Base-by-base conservation (phyloP, 2,797 vertebrate genomes). In the Galaxias olidus region DNA sequence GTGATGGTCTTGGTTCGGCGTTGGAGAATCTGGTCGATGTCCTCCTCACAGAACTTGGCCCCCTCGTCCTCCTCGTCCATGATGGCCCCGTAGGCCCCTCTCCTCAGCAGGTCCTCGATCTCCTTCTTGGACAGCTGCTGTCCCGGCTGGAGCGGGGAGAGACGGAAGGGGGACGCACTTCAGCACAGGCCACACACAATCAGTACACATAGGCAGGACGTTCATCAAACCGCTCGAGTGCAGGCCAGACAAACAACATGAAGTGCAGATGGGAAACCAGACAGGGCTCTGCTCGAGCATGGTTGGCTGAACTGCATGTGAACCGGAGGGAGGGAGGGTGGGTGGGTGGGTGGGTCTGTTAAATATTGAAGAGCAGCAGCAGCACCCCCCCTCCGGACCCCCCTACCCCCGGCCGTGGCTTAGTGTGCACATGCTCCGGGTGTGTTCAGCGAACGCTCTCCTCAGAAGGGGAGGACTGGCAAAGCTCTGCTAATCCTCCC, bases 21-120 rank as follows among this genome's bases (percentile, higher is more conserved):
- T 65, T 98, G 95, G 75, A 99, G 89, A 75, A 99, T 99, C 86
- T 99, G 97, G 86, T 99, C 97, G 0, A 99, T 99, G 74, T 99
- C 97, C 59, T 99, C 97, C 79, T 99, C 97, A 71, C 97, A 99
- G 85, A 99, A 99, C 79, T 99, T 99, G 65, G 96, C 95, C 14
- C 97, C 96, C 82, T 99, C 97, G 30, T 99, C 97, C 81, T 98
- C 96, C 65, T 99, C 97, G 53, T 98, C 97, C 97, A 98, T 99
- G 76, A 99, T 96, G 70, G 97, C 97, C 42, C 97, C 97, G 44
- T 99, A 99, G 0, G 97, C 97, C 7, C 97, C 97, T 42, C 95
- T 93, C 45, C 97, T 87, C 88, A 99, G 84, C 73, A 99, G 86
- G 76, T 99, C 97, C 83, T 99, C 97, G 41, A 99, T 98, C 88